These are phyloP conservation scores for Caenorhabditis macrosperma DNA, from an alignment of 2,888 invertebrate genomes.

Conservation along the genomic window DNA sequence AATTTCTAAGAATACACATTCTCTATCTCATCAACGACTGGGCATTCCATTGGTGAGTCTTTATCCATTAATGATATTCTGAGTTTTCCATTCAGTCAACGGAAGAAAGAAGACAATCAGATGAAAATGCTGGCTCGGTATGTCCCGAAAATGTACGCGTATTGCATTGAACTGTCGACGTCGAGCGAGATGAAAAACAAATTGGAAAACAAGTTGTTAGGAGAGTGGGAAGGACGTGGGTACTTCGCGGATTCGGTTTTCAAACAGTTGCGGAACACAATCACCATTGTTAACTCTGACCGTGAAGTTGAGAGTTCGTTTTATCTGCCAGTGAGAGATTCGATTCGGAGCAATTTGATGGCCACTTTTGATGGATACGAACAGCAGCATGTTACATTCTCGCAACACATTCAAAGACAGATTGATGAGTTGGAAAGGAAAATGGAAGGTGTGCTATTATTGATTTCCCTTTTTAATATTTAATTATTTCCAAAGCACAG, in stretches of 20 bases:
- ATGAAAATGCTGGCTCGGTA: conserved; percentile 94
- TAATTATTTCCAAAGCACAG: no score
- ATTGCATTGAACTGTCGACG: conserved; percentile 87
- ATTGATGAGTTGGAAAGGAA: conserved; percentile 40
- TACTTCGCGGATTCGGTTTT: conserved; percentile 81
- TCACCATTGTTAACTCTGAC: conserved; percentile 77
- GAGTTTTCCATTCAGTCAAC: conserved; percentile 88
- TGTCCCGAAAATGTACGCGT: conserved; percentile 98
- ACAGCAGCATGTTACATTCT: conserved; percentile 90
- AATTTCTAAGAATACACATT: conserved; percentile 94
- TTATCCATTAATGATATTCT: no score
- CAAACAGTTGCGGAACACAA: conserved; percentile 87
- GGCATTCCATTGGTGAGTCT: conserved; percentile 86
- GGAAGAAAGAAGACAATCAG: conserved; percentile 94
- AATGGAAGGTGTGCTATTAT: conserved; percentile 44
- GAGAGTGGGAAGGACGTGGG: conserved; percentile 94
- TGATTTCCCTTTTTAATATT: neutral
- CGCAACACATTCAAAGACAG: conserved; percentile 31
- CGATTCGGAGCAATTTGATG: conserved; percentile 27
- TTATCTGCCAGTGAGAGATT: conserved; percentile 23
- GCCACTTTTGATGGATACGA: conserved; percentile 88
- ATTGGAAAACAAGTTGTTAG: conserved; percentile 88
- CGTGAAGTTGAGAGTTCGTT: conserved; percentile 48
- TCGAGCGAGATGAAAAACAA: conserved; percentile 53
- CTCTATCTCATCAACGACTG: conserved; percentile 99